Evolutionary conservation across 2,797 vertebrate species (phyloP).

Genomic region (Anguilla obscura): DNA sequence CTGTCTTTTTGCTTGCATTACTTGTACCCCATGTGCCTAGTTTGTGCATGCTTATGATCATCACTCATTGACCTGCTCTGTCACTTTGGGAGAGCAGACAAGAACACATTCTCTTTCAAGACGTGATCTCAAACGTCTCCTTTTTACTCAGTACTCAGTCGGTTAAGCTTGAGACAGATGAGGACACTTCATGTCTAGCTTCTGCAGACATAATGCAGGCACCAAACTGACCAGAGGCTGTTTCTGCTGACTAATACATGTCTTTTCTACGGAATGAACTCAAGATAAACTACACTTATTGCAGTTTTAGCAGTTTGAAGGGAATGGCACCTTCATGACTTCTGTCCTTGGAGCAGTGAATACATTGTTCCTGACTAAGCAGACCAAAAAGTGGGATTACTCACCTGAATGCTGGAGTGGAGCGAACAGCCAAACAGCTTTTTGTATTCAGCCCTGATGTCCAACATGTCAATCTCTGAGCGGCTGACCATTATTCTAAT

Average conservation of each 20-base stretch:
- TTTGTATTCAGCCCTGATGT: slow-evolving; percentile 83
- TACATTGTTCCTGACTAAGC: background rate
- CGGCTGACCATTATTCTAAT: slow-evolving; percentile 82
- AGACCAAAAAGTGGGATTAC: slow-evolving; percentile 31
- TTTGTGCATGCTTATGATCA: background rate
- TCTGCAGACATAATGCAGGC: background rate
- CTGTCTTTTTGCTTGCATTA: background rate
- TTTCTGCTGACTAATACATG: background rate
- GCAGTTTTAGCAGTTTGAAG: background rate
- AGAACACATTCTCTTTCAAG: background rate
- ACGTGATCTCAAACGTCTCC: background rate
- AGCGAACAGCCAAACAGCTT: slow-evolving; percentile 77
- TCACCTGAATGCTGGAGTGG: slow-evolving; percentile 77
- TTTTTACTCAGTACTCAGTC: background rate
- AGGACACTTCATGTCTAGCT: background rate
- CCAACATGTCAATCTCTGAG: slow-evolving; percentile 83
- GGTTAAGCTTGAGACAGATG: background rate
- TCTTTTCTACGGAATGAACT: background rate
- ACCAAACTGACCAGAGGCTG: background rate
- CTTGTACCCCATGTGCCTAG: background rate
- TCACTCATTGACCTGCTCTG: background rate
- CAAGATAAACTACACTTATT: background rate
- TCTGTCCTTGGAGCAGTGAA: background rate
- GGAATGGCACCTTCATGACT: background rate
- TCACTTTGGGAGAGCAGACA: background rate